Evolutionary conservation across 2,797 vertebrate genomes (phyloP).

Genomic region (Acomys russatus): DNA sequence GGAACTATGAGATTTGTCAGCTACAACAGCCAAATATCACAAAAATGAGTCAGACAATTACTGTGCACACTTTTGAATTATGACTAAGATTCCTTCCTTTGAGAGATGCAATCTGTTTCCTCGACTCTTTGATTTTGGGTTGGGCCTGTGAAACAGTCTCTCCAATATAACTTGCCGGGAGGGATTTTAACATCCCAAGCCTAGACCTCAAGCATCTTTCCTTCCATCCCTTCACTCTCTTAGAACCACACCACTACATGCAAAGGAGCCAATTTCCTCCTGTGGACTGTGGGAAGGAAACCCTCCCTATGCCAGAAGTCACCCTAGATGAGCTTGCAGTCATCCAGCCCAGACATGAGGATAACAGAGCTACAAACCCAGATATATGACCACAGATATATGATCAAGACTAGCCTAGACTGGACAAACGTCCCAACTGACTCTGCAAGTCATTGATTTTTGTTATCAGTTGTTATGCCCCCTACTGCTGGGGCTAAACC

Average conservation of each 20-base stretch:
- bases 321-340: background rate
- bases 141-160: conserved; percentile 14
- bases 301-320: background rate
- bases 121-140: background rate
- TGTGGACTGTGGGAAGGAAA: background rate
- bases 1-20: background rate
- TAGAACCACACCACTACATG: background rate
- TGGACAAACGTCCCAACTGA: background rate
- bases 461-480: background rate
- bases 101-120: conserved; percentile 9
- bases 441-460: background rate
- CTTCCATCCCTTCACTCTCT: background rate
- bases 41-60: background rate
- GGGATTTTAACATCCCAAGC: background rate
- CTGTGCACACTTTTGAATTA: background rate
- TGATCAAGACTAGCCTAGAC: background rate
- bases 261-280: background rate
- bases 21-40: background rate
- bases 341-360: background rate
- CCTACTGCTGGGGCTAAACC: background rate
- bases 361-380: background rate
- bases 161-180: conserved; percentile 3
- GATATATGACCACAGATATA: background rate
- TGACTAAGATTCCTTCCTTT: background rate
- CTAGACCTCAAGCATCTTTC: background rate